Conservation (phyloP, 1,140 invertebrate genomes). For the Aethina tumida region DNA sequence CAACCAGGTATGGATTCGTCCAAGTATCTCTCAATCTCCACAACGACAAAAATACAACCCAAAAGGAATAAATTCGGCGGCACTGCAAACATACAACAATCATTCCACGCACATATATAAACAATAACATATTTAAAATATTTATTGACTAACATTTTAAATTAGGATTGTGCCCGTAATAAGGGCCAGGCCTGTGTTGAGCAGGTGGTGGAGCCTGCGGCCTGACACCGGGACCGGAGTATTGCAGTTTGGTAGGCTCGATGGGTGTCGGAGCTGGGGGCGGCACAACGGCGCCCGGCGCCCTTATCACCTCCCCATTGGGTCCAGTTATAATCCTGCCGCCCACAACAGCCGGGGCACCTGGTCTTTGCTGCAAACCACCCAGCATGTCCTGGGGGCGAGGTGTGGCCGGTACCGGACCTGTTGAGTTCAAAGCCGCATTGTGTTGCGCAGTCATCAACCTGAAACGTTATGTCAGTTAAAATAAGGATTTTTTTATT, state of each 20-base stretch:
- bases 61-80: slow-evolving; percentile 80
- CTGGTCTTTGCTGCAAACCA: slow-evolving; percentile 38
- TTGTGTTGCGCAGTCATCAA: slow-evolving; percentile 75
- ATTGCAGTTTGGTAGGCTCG: slow-evolving; percentile 41
- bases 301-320: slow-evolving; percentile 28
- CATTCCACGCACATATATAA: background rate
- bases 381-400: slow-evolving; percentile 34
- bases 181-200: slow-evolving; percentile 46
- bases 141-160: slow-evolving; percentile 51
- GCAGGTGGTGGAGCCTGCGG: slow-evolving; percentile 39
- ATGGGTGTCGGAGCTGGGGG: slow-evolving; percentile 15
- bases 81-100: slow-evolving; percentile 44
- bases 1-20: slow-evolving; percentile 57
- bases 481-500: too few relatives aligned
- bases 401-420: too few relatives aligned
- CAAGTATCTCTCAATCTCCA: slow-evolving; percentile 43
- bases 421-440: slow-evolving; percentile 40
- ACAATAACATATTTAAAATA: slow-evolving; percentile 7
- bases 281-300: slow-evolving; percentile 21
- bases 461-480: slow-evolving; percentile 29
- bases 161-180: slow-evolving; percentile 80
- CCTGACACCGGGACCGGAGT: slow-evolving; percentile 30
- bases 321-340: slow-evolving; percentile 30
- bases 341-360: too few relatives aligned
- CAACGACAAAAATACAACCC: slow-evolving; percentile 77